A percentile compares a stretch with the other conserved stretches of the same genome.
These are phyloP conservation scores for Drosophila azteca DNA, from an alignment of 1,140 invertebrate species.

Conservation along the genomic window DNA sequence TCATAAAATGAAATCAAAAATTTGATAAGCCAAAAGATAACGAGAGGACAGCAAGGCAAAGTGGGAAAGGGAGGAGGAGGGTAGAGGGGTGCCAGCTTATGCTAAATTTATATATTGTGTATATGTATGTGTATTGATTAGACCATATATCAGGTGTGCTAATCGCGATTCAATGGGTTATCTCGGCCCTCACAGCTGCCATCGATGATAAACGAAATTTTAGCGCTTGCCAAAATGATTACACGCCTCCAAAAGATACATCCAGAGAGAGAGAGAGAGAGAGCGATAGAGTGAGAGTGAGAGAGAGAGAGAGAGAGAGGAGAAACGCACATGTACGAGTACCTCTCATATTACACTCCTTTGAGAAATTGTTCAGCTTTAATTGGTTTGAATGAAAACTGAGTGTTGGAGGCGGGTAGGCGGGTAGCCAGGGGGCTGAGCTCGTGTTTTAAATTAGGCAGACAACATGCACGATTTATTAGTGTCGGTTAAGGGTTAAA, in stretches of 20 bases:
- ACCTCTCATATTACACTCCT: background rate
- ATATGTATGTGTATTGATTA: slow-evolving; percentile 16
- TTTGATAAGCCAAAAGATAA: slow-evolving; percentile 22
- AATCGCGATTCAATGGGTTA: slow-evolving; percentile 28
- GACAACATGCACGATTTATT: slow-evolving; percentile 21
- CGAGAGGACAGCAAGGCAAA: background rate
- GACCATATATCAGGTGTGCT: slow-evolving; percentile 14
- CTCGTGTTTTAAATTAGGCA: slow-evolving; percentile 19
- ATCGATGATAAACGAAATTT: slow-evolving; percentile 20
- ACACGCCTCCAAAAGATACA: slow-evolving; percentile 12
- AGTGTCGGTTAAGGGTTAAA: background rate
- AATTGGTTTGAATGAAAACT: slow-evolving; percentile 18
- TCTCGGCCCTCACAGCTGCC: slow-evolving; percentile 8
- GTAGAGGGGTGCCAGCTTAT: background rate
- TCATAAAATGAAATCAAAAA: slow-evolving; percentile 54
- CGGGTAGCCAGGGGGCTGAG: background rate
- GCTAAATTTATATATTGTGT: background rate
- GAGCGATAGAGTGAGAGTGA: no score
- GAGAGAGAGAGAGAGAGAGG: no score
- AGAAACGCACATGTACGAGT: background rate
- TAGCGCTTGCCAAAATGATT: slow-evolving; percentile 43
- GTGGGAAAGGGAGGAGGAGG: background rate
- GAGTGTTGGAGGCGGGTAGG: background rate
- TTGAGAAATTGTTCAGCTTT: slow-evolving; percentile 11
- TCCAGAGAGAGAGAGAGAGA: no score